Evolutionary conservation across 2,113 vertebrate species (phyloP), one percentile per base, ranked within the genome.

Genomic region (Aleadryas rufinucha): DNA sequence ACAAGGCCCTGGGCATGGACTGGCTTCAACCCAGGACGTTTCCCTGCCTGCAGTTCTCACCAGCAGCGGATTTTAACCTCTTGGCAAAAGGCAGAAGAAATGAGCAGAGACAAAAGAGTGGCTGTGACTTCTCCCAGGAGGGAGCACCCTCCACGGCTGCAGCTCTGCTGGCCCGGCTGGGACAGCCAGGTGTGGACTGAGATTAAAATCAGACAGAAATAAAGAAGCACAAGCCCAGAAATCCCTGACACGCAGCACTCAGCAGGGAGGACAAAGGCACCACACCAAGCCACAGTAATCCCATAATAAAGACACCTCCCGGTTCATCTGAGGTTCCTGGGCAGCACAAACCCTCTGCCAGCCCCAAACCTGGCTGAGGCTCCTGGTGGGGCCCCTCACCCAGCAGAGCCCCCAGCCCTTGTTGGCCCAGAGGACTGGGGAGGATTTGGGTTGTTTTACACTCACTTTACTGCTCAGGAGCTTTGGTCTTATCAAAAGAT

Each of bases 271-370:
- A 23, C 57, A 59, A 69, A 81, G n/a, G 47, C n/a, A 50, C 13
- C 0, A 20, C 23, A 9, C 11, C 26, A 6, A 2, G 27, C 6
- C 3, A 0, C 47, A 23, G 17, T 0, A 44, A 57, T n/a, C 35
- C 10, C 59, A 1, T 0, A 28, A 49, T 0, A 37, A 50, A 70
- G 10, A 30, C 52, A 59, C 6, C 45, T 37, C n/a, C 76, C 28
- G 18, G 33, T 31, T 35, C 12, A 16, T 4, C 22, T 31, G 33
- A 13, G 2, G 0, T 6, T 69, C 50, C 37, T 33, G 47, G 41
- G 27, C 5, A 11, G 30, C 68, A 72, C 23, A 82, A 39, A 27
- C 5, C 26, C 41, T 21, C 4, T 1, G 44, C 28, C 39, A 82
- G 77, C 37, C 45, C 66, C 44, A 37, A 31, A 26, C 6, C 3